A percentile compares a stretch with the other conserved stretches of the same genome.
phyloP scores from a whole-genome alignment of 2,113 vertebrate genomes.

The Hiodon tergisus region DNA sequence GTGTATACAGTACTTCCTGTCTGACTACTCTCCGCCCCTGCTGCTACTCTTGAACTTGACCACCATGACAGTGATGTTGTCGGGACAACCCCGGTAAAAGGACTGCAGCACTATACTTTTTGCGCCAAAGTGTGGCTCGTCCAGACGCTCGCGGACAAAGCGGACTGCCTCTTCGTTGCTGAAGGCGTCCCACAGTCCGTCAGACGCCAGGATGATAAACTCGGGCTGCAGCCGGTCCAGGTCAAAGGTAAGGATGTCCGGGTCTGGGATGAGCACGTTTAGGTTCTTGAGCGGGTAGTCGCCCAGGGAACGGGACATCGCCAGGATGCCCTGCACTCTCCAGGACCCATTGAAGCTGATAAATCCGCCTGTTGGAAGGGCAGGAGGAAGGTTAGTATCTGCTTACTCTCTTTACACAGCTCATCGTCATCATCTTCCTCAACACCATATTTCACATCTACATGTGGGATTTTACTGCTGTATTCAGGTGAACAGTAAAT shows the following conservation, averaged over 20 bases:
- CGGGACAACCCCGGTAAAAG: constrained; percentile 94
- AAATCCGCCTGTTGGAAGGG: constrained; percentile 76
- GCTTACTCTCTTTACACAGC: not conserved
- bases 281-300: constrained; percentile 97
- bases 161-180: constrained; percentile 95
- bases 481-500: not conserved
- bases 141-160: constrained; percentile 90
- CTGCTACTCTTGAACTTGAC: constrained; percentile 89
- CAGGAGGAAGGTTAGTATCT: not conserved
- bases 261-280: constrained; percentile 89
- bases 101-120: constrained; percentile 97
- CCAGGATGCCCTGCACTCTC: constrained; percentile 95
- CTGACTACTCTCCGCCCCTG: constrained; percentile 75
- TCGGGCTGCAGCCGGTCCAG: constrained; percentile 92
- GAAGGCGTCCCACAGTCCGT: constrained; percentile 98
- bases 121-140: constrained; percentile 93
- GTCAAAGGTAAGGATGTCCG: constrained; percentile 91
- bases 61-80: constrained; percentile 99
- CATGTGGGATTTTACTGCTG: not conserved
- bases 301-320: constrained; percentile 94
- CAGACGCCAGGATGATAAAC: constrained; percentile 97
- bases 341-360: constrained; percentile 98
- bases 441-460: too few relatives aligned
- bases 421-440: too few relatives aligned
- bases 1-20: too few relatives aligned